A percentile compares a stretch with the other conserved stretches of the same genome.
phyloP scores from a whole-genome alignment of 2,113 vertebrate species.

The Mirounga angustirostris region DNA sequence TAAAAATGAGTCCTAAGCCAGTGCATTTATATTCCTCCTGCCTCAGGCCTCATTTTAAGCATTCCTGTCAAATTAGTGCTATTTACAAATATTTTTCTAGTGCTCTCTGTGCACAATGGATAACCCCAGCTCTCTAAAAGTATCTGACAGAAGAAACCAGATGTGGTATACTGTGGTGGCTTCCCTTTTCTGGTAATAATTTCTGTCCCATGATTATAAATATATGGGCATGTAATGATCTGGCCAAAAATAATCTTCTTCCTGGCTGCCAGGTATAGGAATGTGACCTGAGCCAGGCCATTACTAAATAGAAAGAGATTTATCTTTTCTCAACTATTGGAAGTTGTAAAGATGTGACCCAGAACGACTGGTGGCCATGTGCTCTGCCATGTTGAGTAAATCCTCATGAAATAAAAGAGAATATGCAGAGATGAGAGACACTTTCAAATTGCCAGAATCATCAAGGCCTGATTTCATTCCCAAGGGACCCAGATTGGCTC shows the following conservation, averaged over 20 bases:
- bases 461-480: not conserved
- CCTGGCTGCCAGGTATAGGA: not conserved
- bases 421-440: not conserved
- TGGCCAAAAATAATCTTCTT: not conserved
- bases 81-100: not conserved
- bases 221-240: not conserved
- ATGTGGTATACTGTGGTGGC: not conserved
- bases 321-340: not conserved
- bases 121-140: not conserved
- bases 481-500: not conserved
- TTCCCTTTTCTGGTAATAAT: not conserved
- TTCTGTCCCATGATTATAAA: not conserved
- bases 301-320: not conserved
- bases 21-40: not conserved
- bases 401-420: not conserved
- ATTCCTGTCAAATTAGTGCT: not conserved
- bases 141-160: not conserved
- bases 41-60: not conserved
- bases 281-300: not conserved
- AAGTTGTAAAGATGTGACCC: not conserved
- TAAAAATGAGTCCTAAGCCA: slow-evolving; percentile 61
- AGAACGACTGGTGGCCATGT: not conserved
- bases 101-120: not conserved
- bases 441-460: not conserved
- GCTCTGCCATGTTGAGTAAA: not conserved